phyloP scores from a whole-genome alignment of 2,113 vertebrate genomes.

The Nothocercus nigrocapillus region DNA sequence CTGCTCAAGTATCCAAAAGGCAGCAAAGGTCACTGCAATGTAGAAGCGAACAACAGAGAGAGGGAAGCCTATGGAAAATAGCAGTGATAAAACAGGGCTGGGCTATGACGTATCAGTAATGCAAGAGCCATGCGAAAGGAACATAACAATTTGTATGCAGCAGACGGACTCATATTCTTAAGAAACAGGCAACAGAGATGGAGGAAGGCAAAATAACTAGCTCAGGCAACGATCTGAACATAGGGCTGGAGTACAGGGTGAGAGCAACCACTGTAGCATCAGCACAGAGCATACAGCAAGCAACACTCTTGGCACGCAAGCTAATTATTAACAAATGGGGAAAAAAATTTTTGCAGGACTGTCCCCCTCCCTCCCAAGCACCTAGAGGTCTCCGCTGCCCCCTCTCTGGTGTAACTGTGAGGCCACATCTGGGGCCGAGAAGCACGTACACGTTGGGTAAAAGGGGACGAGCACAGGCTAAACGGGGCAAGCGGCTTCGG shows the following conservation, averaged over 20 bases:
- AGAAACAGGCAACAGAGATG: background rate
- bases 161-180: background rate
- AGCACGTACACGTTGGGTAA: fast-evolving
- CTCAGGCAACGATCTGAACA: background rate
- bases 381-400: background rate
- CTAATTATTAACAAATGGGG: background rate
- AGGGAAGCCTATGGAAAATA: background rate
- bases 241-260: background rate
- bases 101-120: background rate
- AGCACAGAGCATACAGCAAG: background rate
- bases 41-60: background rate
- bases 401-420: background rate
- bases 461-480: background rate
- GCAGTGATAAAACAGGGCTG: background rate
- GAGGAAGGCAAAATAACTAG: background rate
- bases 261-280: background rate
- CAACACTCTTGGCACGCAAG: background rate
- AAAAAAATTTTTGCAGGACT: background rate
- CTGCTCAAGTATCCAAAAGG: background rate
- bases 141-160: background rate
- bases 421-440: background rate
- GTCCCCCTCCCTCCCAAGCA: background rate
- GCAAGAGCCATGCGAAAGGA: background rate
- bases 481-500: background rate
- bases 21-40: background rate